These are phyloP conservation scores for Procambarus clarkii DNA, from an alignment of 1,140 invertebrate species.

Conservation along the genomic window DNA sequence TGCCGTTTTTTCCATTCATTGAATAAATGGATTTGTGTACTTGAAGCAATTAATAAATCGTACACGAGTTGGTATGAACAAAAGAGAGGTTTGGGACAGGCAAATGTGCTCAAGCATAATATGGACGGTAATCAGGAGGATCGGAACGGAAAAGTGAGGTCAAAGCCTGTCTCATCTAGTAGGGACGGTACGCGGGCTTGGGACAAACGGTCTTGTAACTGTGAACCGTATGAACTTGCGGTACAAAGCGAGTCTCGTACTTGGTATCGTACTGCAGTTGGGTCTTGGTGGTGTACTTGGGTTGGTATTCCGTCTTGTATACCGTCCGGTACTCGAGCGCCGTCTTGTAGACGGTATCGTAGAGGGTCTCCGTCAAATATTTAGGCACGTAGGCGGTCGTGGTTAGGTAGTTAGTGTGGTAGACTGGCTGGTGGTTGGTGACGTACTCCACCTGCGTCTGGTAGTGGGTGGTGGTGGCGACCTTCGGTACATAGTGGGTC, in stretches of 20 bases:
- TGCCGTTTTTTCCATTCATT: too few species aligned
- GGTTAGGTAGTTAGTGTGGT: constrained; percentile 45
- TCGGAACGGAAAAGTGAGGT: too few species aligned
- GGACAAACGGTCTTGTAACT: neutral
- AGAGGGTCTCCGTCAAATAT: constrained; percentile 31
- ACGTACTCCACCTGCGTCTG: constrained; percentile 32
- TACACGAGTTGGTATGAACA: too few species aligned
- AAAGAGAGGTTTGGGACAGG: too few species aligned
- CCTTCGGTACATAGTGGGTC: constrained; percentile 41
- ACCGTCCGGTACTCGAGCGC: constrained; percentile 30
- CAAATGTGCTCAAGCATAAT: too few species aligned
- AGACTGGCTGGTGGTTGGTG: constrained; percentile 16
- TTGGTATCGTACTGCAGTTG: neutral
- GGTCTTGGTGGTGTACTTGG: neutral
- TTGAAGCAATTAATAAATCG: too few species aligned
- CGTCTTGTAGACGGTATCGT: constrained; percentile 29
- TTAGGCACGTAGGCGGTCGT: constrained; percentile 20
- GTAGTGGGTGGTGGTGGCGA: constrained; percentile 35
- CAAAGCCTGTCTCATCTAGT: too few species aligned
- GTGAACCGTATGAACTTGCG: neutral
- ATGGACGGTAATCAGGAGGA: too few species aligned
- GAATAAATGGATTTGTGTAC: too few species aligned
- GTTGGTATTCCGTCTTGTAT: constrained; percentile 20
- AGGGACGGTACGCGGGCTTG: neutral
- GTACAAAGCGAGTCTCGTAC: neutral